Evolutionary conservation across 2,113 vertebrate species (phyloP).

Genomic region (Campylorhamphus procurvoides): DNA sequence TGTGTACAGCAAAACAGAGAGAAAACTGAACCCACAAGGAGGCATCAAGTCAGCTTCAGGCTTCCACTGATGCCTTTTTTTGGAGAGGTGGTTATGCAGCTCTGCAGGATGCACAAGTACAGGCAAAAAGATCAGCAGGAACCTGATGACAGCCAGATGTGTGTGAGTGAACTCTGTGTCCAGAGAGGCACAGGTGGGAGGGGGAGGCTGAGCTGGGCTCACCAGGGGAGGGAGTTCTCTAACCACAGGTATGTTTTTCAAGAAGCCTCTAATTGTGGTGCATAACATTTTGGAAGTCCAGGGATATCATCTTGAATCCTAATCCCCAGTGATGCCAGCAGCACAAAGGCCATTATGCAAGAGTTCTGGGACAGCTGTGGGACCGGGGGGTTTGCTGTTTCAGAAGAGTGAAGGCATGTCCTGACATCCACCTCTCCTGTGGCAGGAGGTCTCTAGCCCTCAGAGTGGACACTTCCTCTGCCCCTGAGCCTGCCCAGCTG

Average conservation of each 20-base stretch:
- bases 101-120: background rate
- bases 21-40: background rate
- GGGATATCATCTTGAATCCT: background rate
- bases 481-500: fast-evolving
- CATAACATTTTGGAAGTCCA: fast-evolving
- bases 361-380: background rate
- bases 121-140: background rate
- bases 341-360: background rate
- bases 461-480: fast-evolving
- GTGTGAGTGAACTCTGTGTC: no score
- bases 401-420: background rate
- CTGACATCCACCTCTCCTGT: background rate
- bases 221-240: background rate
- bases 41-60: no score
- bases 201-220: background rate
- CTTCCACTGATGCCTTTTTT: background rate
- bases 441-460: background rate
- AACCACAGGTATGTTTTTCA: background rate
- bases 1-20: background rate
- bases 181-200: background rate
- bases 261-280: background rate
- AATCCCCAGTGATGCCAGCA: background rate
- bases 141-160: background rate
- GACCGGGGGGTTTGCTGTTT: background rate
- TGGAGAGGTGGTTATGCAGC: background rate